Conservation (phyloP, 2,888 invertebrate species). For the Pyrgus malvae region DNA sequence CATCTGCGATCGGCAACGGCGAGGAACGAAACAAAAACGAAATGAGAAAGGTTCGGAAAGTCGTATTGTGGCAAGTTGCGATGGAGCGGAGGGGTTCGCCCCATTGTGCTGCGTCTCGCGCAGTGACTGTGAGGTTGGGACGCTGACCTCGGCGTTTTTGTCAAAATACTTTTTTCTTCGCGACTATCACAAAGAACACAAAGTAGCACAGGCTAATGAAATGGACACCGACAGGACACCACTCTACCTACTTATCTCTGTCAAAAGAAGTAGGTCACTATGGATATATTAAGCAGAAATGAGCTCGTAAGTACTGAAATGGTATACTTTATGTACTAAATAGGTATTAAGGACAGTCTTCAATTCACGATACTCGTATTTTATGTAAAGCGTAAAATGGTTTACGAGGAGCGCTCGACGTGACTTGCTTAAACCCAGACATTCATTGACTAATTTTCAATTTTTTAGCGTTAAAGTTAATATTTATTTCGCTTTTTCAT, state of each 20-base stretch:
- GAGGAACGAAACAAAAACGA: constrained; percentile 71
- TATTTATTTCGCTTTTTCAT: constrained; percentile 9
- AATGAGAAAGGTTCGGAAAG: constrained; percentile 77
- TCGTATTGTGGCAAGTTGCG: constrained; percentile 71
- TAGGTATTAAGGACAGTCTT: constrained; percentile 34
- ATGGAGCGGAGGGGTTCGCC: constrained; percentile 48
- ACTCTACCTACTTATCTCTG: constrained; percentile 22
- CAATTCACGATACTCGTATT: constrained; percentile 32
- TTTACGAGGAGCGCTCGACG: constrained; percentile 35
- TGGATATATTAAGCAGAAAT: not conserved
- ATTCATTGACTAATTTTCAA: constrained; percentile 19
- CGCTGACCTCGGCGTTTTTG: constrained; percentile 30
- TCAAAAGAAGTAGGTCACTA: constrained; percentile 1
- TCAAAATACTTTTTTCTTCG: constrained; percentile 24
- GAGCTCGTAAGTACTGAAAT: not conserved
- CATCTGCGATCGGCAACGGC: constrained; percentile 69
- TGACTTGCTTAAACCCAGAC: constrained; percentile 31
- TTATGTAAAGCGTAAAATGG: constrained; percentile 34
- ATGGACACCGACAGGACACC: constrained; percentile 18
- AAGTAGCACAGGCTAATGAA: constrained; percentile 27
- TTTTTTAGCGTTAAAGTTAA: constrained; percentile 6
- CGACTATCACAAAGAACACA: constrained; percentile 23
- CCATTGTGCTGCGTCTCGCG: constrained; percentile 33
- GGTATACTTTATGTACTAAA: constrained; percentile 21
- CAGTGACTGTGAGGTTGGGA: constrained; percentile 26